These are phyloP conservation scores for Trematomus loennbergii DNA, from an alignment of 2,113 vertebrate species.

Conservation along the genomic window DNA sequence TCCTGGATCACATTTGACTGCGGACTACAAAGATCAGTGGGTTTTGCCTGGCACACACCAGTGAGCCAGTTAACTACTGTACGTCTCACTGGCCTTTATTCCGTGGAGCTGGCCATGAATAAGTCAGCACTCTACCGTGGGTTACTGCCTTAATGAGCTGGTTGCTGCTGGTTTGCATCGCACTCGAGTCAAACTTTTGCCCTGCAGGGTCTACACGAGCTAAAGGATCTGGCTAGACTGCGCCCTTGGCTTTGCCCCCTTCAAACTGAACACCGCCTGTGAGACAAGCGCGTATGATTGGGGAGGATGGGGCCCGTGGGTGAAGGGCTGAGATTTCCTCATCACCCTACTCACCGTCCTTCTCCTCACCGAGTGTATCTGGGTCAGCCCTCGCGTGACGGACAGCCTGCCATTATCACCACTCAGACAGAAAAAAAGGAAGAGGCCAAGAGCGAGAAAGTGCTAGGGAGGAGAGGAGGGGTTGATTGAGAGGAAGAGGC, in stretches of 20 bases:
- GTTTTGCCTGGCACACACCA: slow-evolving; percentile 12
- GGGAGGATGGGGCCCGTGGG: slow-evolving; percentile 40
- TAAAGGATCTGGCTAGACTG: slow-evolving; percentile 5
- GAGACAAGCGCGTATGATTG: slow-evolving; percentile 7
- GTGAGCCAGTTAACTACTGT: slow-evolving; percentile 46
- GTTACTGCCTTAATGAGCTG: slow-evolving; percentile 55
- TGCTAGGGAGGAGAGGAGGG: slow-evolving; percentile 48
- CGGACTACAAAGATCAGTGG: slow-evolving; percentile 8
- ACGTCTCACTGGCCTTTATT: slow-evolving; percentile 46
- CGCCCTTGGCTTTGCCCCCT: slow-evolving; percentile 28
- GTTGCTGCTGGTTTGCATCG: slow-evolving; percentile 32
- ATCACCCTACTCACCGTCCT: slow-evolving; percentile 28
- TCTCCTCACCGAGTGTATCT: slow-evolving; percentile 62
- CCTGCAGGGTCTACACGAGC: not conserved
- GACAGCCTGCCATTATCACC: slow-evolving; percentile 77
- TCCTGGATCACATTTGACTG: slow-evolving; percentile 43
- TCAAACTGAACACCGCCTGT: slow-evolving; percentile 5
- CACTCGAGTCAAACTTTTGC: not conserved
- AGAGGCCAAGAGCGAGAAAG: slow-evolving; percentile 63
- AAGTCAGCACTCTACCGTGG: slow-evolving; percentile 26
- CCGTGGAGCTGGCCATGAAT: slow-evolving; percentile 24
- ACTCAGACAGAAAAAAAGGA: slow-evolving; percentile 67
- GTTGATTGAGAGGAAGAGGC: slow-evolving; percentile 45
- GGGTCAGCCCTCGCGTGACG: slow-evolving; percentile 79
- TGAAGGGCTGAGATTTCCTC: slow-evolving; percentile 45